Base-by-base conservation (phyloP, 2,113 vertebrate species). In the Pterocles orientalis region DNA sequence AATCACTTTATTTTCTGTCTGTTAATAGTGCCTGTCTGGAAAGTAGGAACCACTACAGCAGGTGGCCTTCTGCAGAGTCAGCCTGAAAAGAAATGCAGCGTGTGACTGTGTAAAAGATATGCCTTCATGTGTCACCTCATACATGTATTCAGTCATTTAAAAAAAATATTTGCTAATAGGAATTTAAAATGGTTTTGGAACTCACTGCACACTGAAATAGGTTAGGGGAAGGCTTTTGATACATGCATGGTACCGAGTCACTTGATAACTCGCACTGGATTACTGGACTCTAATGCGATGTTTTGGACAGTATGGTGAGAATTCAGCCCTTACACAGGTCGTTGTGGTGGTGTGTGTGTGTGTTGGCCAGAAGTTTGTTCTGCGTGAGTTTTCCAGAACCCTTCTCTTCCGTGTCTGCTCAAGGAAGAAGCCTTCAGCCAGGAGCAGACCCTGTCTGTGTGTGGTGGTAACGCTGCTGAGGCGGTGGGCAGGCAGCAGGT, bases 251-350 rank as follows among this genome's bases (percentile, higher is more conserved):
- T 39, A 26, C 17, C 3, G 19, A 66, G 45, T 64, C 54, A 9
- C 33, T 76, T 36, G 10, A 6, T 0, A 13, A 13, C 28, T 34
- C 45, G 48, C 6, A 0, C 26, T 53, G 28, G 19, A 14, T 34
- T 58, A 25, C n/a, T 26, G 54, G 7, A 25, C 41, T 79, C 31
- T 24, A 47, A 0, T 29, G 5, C 0, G 0, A 2, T 15, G 57
- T 45, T 65, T 65, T 68, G 62, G 43, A 24, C 39, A 51, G 0
- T 14, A 3, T 6, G 1, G 0, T 29, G 19, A 60, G 34, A 64
- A 18, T 60, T 85, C 53, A 82, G 70, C 25, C 47, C 18, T n/a
- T 34, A 2, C 3, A 0, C 0, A 4, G 9, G 3, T 45, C 14
- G 39, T 6, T 47, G 34, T 16, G 48, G 33, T 12, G 10, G 21